A percentile compares a stretch with the other conserved stretches of the same genome.
Evolutionary conservation across 2,113 vertebrate genomes (phyloP).

Genomic region (Saccopteryx leptura): DNA sequence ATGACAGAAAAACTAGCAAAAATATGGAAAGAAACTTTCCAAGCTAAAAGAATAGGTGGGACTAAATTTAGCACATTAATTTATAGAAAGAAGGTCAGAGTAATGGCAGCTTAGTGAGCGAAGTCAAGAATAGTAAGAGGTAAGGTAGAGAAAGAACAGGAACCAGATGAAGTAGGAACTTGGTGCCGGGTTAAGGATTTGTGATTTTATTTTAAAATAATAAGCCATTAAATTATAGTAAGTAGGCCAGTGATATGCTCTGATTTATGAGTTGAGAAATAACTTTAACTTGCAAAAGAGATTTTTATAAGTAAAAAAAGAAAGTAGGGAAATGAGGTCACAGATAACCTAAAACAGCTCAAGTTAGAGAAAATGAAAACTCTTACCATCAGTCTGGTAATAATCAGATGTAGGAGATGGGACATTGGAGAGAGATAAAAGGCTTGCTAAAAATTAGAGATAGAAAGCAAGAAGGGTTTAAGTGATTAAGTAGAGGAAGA

Average conservation of each 20-base stretch:
- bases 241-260: background rate
- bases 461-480: background rate
- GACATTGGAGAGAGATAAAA: background rate
- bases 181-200: background rate
- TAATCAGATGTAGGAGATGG: background rate
- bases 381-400: background rate
- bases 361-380: background rate
- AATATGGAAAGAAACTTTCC: background rate
- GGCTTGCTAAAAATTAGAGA: background rate
- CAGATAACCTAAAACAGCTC: background rate
- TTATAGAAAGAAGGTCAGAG: background rate
- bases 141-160: background rate
- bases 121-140: background rate
- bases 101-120: background rate
- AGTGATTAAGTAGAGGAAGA: background rate
- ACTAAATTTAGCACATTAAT: background rate
- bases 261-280: conserved; percentile 2
- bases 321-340: background rate
- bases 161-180: background rate
- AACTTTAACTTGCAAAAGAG: conserved; percentile 5
- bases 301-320: background rate
- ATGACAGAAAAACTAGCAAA: background rate
- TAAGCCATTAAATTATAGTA: conserved; percentile 24
- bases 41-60: background rate
- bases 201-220: conserved; percentile 16